Evolutionary conservation across 2,797 vertebrate genomes (phyloP), one percentile per base, ranked within the genome.

Genomic region (Spondyliosoma cantharus): DNA sequence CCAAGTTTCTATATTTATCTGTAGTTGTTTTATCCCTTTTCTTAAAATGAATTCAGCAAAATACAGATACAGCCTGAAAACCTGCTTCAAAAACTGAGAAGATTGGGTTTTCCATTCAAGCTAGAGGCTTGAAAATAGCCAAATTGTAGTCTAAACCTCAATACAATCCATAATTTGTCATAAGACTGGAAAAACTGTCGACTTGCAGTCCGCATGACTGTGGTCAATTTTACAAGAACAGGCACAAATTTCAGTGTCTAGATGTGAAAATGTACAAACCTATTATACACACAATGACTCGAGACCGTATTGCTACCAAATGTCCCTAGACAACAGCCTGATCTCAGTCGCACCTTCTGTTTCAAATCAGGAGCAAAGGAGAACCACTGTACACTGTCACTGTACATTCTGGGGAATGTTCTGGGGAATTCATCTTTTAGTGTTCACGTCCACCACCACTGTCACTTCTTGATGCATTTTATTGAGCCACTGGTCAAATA

Each of bases 401-500:
- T 29, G 17, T 19, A 24, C 8, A 52, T 13, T 71, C 43, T 4
- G 32, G 64, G 15, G 32, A 71, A 42, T 11, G 27, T 29, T 25
- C n/a, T 27, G 12, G 25, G 29, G 1, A 14, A 7, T 54, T 68
- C 0, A 48, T 9, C 9, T 24, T 4, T 70, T 43, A 72, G 12
- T 12, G n/a, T 65, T 66, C 7, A 4, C 8, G 16, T 78, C 25
- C 81, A 50, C n/a, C 46, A 75, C 27, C 49, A 75, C 66, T 57
- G 20, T 15, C 9, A 53, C 78, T 82, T 88, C 61, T 78, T 83
- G 88, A 90, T 92, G 89, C 85, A 77, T 86, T 93, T 95, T 95
- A 95, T 93, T 95, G 86, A 94, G 70, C 90, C 83, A 90, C 65
- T 83, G 86, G 83, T 92, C 90, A 90, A 89, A 90, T 90, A 86